phyloP scores from a whole-genome alignment of 2,888 invertebrate genomes.

The Unio delphinus region DNA sequence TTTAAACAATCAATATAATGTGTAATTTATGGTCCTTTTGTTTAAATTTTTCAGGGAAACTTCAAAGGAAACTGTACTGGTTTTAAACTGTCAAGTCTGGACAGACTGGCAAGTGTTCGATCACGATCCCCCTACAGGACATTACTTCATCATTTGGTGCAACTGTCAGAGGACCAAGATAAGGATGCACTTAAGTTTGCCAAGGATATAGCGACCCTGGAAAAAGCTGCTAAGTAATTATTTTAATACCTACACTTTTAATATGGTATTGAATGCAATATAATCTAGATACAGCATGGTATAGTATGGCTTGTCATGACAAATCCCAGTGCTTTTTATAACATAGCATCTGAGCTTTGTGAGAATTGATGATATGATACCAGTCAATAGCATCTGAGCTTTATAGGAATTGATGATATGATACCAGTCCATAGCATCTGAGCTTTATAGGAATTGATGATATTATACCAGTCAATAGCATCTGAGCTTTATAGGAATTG shows the following conservation, averaged over 20 bases:
- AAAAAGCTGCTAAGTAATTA: constrained; percentile 78
- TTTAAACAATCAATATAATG: not conserved
- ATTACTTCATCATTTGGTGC: constrained; percentile 70
- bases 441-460: too few relatives aligned
- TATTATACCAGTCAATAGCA: too few relatives aligned
- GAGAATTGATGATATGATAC: too few relatives aligned
- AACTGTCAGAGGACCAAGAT: constrained; percentile 81
- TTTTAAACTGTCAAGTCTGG: constrained; percentile 71
- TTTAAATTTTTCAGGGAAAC: constrained; percentile 65
- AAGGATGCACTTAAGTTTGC: constrained; percentile 86
- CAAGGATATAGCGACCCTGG: constrained; percentile 85
- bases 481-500: too few relatives aligned
- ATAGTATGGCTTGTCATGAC: too few relatives aligned
- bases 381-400: too few relatives aligned
- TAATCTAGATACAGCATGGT: too few relatives aligned
- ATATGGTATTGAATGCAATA: too few relatives aligned
- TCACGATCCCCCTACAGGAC: constrained; percentile 71
- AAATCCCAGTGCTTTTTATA: too few relatives aligned
- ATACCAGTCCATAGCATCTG: too few relatives aligned
- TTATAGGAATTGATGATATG: too few relatives aligned
- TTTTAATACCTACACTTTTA: not conserved
- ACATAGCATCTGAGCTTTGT: too few relatives aligned
- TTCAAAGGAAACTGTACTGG: constrained; percentile 73
- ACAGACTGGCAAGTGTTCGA: constrained; percentile 70
- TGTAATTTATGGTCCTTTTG: not conserved